A percentile compares a stretch with the other conserved stretches of the same genome.
Evolutionary conservation across 1,140 invertebrate species (phyloP).

Genomic region (Oedothorax gibbosus): DNA sequence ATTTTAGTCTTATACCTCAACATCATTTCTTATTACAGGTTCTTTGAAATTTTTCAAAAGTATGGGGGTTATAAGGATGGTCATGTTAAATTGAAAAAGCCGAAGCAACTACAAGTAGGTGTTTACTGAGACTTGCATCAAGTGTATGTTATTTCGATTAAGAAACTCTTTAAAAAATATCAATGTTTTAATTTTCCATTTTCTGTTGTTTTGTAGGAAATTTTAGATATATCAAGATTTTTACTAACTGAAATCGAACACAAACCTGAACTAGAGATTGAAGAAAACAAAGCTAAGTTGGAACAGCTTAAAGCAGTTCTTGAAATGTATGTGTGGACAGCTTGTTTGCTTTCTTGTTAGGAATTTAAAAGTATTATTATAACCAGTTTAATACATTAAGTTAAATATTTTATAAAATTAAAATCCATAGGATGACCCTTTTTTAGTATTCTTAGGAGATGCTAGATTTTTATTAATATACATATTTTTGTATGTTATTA

Average conservation of each 20-base stretch:
- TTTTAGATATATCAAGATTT: conserved; percentile 92
- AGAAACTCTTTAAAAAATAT: background rate
- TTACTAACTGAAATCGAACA: conserved; percentile 88
- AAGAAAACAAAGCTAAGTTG: conserved; percentile 95
- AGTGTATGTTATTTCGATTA: background rate
- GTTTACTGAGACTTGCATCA: background rate
- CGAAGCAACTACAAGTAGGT: conserved; percentile 88
- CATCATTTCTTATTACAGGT: conserved; percentile 73
- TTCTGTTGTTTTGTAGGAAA: conserved; percentile 75
- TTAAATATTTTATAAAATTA: too few relatives aligned
- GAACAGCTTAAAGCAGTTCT: conserved; percentile 98
- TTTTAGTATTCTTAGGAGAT: too few relatives aligned
- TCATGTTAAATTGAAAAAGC: conserved; percentile 97
- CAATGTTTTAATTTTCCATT: background rate
- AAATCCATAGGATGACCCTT: too few relatives aligned
- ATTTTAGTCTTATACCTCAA: too few relatives aligned
- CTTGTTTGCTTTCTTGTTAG: too few relatives aligned
- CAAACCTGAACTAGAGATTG: conserved; percentile 89
- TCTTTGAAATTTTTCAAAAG: conserved; percentile 98
- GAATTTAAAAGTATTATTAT: too few relatives aligned
- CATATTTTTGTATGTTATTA: too few relatives aligned
- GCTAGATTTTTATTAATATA: too few relatives aligned
- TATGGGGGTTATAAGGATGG: conserved; percentile 95
- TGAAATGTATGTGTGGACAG: conserved; percentile 86
- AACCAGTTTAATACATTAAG: too few relatives aligned